Base-by-base conservation (phyloP, 2,888 invertebrate species). In the Tachystola acroxantha region DNA sequence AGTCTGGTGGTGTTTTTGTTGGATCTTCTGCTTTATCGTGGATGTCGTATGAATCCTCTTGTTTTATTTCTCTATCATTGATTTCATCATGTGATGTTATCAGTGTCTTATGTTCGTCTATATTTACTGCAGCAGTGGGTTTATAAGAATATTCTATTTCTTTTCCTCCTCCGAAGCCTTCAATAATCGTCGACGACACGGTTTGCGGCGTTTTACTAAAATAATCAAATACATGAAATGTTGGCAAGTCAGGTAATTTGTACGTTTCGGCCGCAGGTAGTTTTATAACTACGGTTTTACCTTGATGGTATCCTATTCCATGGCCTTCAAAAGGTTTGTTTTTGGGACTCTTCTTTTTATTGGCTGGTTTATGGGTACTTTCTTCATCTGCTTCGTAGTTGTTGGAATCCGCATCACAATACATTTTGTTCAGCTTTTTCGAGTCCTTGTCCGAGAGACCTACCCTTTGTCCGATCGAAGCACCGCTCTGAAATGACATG, bases 341-440 rank as follows among this genome's bases (percentile, higher is more conserved):
- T 55, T 71, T 80, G 5, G 53, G 48, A 19, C 43, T 69, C 42
- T 74, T 70, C 50, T 69, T 73, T 45, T 66, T 66, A 7, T 36
- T 60, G 5, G 39, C 39, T n/a, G 56, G 40, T 40, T 64, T 63
- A 26, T 54, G 47, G 10, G 48, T 39, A 6, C 43, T 34, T 19
- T 42, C 51, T 20, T 62, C 68, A 10, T 68, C 67, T 34, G 43
- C 44, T 13, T 67, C 53, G 22, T 46, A 48, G 25, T 50, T 56
- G 36, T 70, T 67, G 6, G 67, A 69, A 43, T 77, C 74, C 4
- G 71, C 65, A 32, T 84, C 80, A 41, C 86, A 86, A 51, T 91
- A 91, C 91, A 91, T 90, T 55, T 75, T 79, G 44, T 88, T 88
- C 7, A 91, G 60, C 60, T 91, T 91, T 43, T 74, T 58, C 4